Base-by-base conservation (phyloP, 2,888 invertebrate species). In the Clitarchus hookeri region DNA sequence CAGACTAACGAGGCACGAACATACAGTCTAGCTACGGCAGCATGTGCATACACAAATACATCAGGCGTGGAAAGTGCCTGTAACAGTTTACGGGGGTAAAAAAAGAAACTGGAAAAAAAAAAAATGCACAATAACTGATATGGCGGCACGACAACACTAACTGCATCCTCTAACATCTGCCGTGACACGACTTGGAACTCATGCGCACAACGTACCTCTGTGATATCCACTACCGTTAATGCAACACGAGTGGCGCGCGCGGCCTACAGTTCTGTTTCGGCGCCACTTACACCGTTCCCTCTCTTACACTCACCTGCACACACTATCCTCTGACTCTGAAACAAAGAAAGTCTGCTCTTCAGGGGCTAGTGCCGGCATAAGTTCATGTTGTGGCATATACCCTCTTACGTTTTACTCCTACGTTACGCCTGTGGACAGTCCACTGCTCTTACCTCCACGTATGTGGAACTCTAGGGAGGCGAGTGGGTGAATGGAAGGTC, bases 241-340 rank as follows among this genome's bases (percentile, higher is more conserved):
- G n/a, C 65, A 65, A 65, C 23, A 23, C 65, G 23, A 65, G 65
- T 65, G 13, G 12, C 8, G 53, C 8, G 65, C 65, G 65, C 12
- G 16, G 36, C 85, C 77, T 87, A 87, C 44, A 87, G 87, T 65
- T 87, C 79, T 54, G 87, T 88, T 84, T 88, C 87, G 36, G 87
- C 86, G 23, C 84, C 87, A 84, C 84, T 84, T 25, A 85, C 80
- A 84, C 85, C 84, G 44, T 87, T 88, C 26, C 82, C 84, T 83
- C 86, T 85, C 54, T 78, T 84, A 54, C 83, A 77, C 48, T 77
- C 86, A 48, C 84, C 86, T 36, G 85, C 84, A 65, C 48, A 87
- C 84, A 83, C 85, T 27, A 86, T 87, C 44, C 85, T 84, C 80
- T 86, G 87, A 85, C 86, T 83, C 87, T 88, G 87, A n/a, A 86